Evolutionary conservation across 2,797 vertebrate species (phyloP), one percentile per base, ranked within the genome.

Genomic region (Cyprinodon diabolis): DNA sequence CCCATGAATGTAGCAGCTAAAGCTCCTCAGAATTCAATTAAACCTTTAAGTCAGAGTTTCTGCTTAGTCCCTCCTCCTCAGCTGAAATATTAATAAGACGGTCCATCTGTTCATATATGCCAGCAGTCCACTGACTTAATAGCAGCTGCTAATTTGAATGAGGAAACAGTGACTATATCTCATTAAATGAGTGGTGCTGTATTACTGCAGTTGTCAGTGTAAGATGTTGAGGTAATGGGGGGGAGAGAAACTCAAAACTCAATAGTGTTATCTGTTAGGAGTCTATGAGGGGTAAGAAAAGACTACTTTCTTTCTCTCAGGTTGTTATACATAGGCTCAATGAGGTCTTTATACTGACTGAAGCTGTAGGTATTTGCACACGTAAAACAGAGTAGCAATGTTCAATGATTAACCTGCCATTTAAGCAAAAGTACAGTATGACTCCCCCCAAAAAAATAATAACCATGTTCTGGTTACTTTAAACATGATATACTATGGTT

Each of bases 31-130:
- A 86, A 91, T 91, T 86, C 70, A 90, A 87, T 88, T 86, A 86
- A 68, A 69, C 55, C 78, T 87, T 83, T 86, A 86, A 88, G 87
- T 90, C 90, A 90, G 79, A 87, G 89, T 87, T 85, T 45, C 76
- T 60, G 76, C 71, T 49, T 30, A 79, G 74, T 78, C 78, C 35
- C 78, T 86, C 87, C 75, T 86, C 87, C 71, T 47, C 8, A 49
- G 54, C 86, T 90, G 82, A 90, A 91, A 87, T 91, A 91, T 91
- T 91, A 91, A 90, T 91, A 86, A 81, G 80, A 87, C 84, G 79
- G 86, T 92, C 89, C 90, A 92, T 91, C 90, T 91, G 90, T 88
- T 92, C 86, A 76, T 84, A 84, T 75, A 85, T 85, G 79, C 79
- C 83, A 82, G 83, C 77, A 80, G 81, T 81, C 84, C 72, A 56